These are phyloP conservation scores for Laspeyria flexula DNA, from an alignment of 2,888 invertebrate species.

Conservation along the genomic window DNA sequence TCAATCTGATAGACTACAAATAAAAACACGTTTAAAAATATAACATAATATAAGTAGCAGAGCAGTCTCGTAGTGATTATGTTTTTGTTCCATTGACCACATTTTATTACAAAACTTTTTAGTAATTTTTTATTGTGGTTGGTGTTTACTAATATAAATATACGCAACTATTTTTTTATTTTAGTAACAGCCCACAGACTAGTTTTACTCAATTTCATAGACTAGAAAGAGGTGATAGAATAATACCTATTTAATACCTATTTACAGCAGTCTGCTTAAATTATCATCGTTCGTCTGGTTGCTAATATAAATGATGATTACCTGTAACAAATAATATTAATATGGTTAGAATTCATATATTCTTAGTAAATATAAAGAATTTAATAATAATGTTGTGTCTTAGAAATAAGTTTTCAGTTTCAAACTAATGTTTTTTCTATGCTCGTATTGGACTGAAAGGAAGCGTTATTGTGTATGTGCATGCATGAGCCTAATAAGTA, in stretches of 20 bases:
- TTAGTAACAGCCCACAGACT: slow-evolving; percentile 1
- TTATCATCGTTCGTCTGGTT: background rate
- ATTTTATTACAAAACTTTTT: background rate
- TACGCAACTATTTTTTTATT: slow-evolving; percentile 7
- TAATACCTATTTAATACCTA: background rate
- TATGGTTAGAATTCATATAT: background rate
- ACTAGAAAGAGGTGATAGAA: background rate
- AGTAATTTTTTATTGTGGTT: background rate
- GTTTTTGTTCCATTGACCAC: background rate
- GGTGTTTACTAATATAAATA: background rate
- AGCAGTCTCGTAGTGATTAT: background rate
- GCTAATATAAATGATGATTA: slow-evolving; percentile 28
- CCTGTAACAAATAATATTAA: slow-evolving; percentile 31
- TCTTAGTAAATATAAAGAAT: background rate
- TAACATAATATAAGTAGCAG: background rate
- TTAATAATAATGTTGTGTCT: no score
- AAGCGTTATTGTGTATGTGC: no score
- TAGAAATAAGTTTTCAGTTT: no score
- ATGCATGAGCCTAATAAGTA: no score
- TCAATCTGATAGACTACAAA: background rate
- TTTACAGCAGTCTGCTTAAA: no score
- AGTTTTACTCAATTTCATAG: slow-evolving; percentile 23
- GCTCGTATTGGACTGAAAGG: no score
- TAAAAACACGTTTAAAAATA: background rate
- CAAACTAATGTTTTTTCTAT: no score